Conservation (phyloP, 1,140 invertebrate species). For the Papilio aristodemus region DNA sequence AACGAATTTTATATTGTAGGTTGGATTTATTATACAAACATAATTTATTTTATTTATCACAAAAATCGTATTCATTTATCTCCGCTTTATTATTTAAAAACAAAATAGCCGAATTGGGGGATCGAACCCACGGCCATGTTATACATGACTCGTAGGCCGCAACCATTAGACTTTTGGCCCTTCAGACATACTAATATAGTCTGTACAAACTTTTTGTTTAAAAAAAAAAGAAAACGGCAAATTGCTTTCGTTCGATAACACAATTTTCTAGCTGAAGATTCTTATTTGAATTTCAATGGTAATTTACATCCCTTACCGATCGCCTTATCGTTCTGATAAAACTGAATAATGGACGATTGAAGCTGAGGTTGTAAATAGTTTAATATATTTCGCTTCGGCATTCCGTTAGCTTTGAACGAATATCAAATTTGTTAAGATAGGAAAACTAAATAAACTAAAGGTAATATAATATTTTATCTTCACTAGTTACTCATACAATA, state of each 20-base stretch:
- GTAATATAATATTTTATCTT: not conserved
- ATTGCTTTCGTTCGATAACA: not conserved
- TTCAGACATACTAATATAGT: not conserved
- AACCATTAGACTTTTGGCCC: too few species aligned
- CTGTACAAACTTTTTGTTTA: not conserved
- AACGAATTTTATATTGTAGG: too few species aligned
- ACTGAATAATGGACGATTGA: conserved; percentile 17
- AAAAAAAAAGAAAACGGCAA: not conserved
- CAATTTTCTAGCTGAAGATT: conserved; percentile 6
- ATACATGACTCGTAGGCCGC: too few species aligned
- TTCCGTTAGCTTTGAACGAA: not conserved
- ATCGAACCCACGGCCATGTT: too few species aligned
- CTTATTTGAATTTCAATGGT: conserved; percentile 20
- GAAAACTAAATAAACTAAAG: not conserved
- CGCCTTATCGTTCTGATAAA: conserved; percentile 11
- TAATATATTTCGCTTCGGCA: conserved; percentile 7
- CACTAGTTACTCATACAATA: too few species aligned
- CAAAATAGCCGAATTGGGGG: too few species aligned
- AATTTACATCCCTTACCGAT: conserved; percentile 17
- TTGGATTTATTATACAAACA: too few species aligned
- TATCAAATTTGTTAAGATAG: conserved; percentile 11
- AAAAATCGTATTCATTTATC: not conserved
- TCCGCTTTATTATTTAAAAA: not conserved
- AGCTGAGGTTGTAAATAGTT: conserved; percentile 3
- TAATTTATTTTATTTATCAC: not conserved